Conservation (phyloP, 2,797 vertebrate species). For the Agapornis canus region DNA sequence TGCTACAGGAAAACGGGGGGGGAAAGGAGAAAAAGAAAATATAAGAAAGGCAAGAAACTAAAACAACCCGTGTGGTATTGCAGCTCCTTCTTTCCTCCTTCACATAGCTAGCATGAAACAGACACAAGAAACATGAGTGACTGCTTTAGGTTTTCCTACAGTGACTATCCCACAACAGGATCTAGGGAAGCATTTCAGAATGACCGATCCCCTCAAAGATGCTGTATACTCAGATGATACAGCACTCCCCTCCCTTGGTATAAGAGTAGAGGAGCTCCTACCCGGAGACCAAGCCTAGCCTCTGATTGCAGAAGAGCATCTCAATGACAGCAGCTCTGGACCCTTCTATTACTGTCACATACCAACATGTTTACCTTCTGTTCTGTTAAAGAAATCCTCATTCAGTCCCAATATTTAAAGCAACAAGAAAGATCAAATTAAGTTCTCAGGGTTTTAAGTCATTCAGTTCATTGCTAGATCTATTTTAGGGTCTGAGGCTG, state of each 20-base stretch:
- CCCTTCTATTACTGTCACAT: conserved; percentile 41
- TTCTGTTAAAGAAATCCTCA: conserved; percentile 52
- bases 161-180: neutral
- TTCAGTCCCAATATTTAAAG: conserved; percentile 56
- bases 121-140: neutral
- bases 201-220: fast-evolving
- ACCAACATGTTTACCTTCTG: conserved; percentile 57
- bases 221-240: neutral
- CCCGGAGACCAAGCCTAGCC: neutral
- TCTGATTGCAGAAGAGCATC: neutral
- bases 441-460: conserved; percentile 33
- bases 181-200: neutral
- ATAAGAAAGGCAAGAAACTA: neutral
- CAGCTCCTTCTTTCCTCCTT: neutral
- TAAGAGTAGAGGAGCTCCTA: fast-evolving
- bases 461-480: conserved; percentile 18
- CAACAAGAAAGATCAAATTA: conserved; percentile 49
- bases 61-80: neutral
- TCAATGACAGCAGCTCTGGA: conserved; percentile 47
- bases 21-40: neutral
- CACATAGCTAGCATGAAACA: neutral
- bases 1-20: neutral
- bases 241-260: neutral
- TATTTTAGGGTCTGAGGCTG: conserved; percentile 61
- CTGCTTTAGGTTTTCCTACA: neutral